These are phyloP conservation scores for Siniperca undulata DNA, from an alignment of 2,797 vertebrate genomes.

Conservation along the genomic window DNA sequence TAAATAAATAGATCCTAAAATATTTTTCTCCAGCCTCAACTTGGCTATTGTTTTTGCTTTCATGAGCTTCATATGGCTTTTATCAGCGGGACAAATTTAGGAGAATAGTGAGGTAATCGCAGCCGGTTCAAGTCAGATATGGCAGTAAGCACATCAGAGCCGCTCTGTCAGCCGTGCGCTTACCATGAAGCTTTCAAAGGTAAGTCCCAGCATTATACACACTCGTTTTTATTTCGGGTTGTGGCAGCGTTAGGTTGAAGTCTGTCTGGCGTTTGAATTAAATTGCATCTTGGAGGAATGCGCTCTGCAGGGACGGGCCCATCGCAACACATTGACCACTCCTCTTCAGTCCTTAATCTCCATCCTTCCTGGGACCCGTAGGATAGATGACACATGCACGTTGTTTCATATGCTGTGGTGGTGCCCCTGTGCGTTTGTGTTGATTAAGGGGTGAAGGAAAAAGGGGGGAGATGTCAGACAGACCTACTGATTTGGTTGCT, in stretches of 20 bases:
- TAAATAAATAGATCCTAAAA: neutral
- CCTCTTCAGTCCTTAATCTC: constrained; percentile 34
- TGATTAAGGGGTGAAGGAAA: neutral
- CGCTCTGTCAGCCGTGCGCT: constrained; percentile 83
- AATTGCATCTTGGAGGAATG: neutral
- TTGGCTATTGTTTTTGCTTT: neutral
- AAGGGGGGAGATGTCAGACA: neutral
- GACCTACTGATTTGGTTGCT: constrained; percentile 25
- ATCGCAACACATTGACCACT: constrained; percentile 43
- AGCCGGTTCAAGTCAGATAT: constrained; percentile 60
- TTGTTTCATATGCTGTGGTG: neutral
- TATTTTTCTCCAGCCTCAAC: neutral
- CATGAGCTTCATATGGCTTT: constrained; percentile 42
- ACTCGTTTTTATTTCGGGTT: neutral
- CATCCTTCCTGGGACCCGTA: constrained; percentile 22
- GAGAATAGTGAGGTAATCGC: constrained; percentile 16
- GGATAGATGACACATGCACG: neutral
- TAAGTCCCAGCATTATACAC: constrained; percentile 55
- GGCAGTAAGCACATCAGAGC: constrained; percentile 84
- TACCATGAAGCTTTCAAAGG: constrained; percentile 86
- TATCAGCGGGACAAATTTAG: neutral
- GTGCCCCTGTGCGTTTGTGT: neutral
- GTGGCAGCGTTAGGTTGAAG: neutral
- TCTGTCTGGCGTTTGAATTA: neutral
- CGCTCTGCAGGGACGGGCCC: constrained; percentile 7